Percentiles rank a stretch among this genome's conserved stretches.
Evolutionary conservation across 2,888 invertebrate species (phyloP).

Genomic region (Pristionchus entomophagus): DNA sequence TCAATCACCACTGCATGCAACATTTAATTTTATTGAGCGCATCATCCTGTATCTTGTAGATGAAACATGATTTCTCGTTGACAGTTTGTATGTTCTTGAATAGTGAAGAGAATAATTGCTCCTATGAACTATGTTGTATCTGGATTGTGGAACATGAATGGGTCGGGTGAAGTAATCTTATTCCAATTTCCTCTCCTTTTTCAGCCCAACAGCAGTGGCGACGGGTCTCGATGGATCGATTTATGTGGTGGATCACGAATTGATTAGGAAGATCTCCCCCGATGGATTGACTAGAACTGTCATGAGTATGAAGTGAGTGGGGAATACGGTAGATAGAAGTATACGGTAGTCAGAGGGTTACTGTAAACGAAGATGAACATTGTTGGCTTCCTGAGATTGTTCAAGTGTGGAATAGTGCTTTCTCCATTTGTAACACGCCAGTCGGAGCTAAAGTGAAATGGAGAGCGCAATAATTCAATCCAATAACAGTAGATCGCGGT

Average conservation of each 20-base stretch:
- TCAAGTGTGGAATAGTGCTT: not conserved
- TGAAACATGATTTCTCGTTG: not conserved
- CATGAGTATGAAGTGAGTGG: constrained; percentile 86
- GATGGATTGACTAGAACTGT: constrained; percentile 92
- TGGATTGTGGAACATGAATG: not conserved
- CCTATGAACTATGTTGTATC: no score
- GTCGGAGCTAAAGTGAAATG: no score
- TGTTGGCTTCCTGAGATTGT: no score
- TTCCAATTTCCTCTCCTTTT: constrained; percentile 63
- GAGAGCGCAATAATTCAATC: no score
- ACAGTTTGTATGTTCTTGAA: no score
- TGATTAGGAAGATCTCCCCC: constrained; percentile 84
- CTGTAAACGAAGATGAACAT: not conserved
- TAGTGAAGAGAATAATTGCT: no score
- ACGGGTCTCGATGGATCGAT: constrained; percentile 96
- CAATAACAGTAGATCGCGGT: not conserved
- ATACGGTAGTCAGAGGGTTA: not conserved
- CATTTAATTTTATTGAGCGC: no score
- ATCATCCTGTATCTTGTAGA: no score
- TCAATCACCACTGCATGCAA: no score
- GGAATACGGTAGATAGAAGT: not conserved
- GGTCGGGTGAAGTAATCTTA: no score
- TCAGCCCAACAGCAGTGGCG: constrained; percentile 93
- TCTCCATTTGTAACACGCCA: not conserved
- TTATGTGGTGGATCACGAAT: constrained; percentile 80